These are phyloP conservation scores for Epizoanthus rinbou DNA, from an alignment of 92 coral and sea anemone species.

Conservation along the genomic window DNA sequence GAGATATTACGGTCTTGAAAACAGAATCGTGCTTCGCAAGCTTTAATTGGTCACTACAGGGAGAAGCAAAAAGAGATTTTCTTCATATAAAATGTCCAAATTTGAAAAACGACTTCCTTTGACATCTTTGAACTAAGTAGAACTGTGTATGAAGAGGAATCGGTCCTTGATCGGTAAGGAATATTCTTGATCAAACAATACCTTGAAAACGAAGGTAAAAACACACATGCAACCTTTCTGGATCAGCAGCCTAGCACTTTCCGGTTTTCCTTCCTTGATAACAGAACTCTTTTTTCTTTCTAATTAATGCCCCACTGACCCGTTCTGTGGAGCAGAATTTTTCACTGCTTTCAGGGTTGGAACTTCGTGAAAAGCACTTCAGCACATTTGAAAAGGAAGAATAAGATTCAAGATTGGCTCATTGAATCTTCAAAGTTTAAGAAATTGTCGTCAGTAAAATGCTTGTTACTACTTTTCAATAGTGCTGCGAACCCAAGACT, in stretches of 20 bases:
- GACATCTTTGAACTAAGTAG: background rate
- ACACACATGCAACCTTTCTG: conserved; percentile 30
- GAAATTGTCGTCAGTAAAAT: conserved; percentile 28
- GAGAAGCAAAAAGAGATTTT: background rate
- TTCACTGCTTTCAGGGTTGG: background rate
- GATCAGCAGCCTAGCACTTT: conserved; percentile 30
- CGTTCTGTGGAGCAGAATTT: background rate
- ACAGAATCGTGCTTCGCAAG: conserved; percentile 12
- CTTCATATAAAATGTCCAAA: background rate
- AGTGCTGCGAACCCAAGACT: conserved; percentile 6
- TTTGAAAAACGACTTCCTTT: background rate
- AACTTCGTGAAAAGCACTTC: background rate
- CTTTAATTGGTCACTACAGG: conserved; percentile 24
- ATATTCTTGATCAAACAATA: conserved; percentile 20
- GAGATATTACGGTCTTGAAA: conserved; percentile 33
- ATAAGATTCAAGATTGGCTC: background rate
- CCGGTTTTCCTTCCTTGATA: conserved; percentile 67
- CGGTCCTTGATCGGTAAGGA: background rate
- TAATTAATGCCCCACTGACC: conserved; percentile 3
- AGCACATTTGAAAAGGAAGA: background rate
- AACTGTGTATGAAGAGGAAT: background rate
- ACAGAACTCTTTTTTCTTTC: conserved; percentile 36
- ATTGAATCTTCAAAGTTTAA: conserved; percentile 12
- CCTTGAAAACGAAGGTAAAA: conserved; percentile 7
- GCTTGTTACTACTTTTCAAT: conserved; percentile 39